A percentile compares a stretch with the other conserved stretches of the same genome.
Evolutionary conservation across 2,888 invertebrate species (phyloP).

Genomic region (Stegophylla sp.): DNA sequence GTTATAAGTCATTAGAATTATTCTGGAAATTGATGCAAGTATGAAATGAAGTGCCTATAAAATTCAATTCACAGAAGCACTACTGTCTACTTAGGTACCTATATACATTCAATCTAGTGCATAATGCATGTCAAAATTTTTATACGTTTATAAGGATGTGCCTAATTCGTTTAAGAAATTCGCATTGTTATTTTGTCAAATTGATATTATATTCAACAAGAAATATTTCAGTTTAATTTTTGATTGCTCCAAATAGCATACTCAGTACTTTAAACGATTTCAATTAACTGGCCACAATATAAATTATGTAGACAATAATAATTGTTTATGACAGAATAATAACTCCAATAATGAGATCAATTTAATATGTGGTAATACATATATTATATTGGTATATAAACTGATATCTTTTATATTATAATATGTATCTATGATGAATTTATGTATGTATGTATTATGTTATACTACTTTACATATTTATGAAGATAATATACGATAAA

Average conservation of each 20-base stretch:
- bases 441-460: not conserved
- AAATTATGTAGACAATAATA: not conserved
- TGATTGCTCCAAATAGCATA: not conserved
- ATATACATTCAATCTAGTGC: too few species aligned
- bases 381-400: not conserved
- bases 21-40: too few species aligned
- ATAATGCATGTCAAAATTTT: too few species aligned
- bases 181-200: not conserved
- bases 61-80: too few species aligned
- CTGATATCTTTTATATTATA: not conserved
- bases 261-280: not conserved
- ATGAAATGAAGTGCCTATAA: too few species aligned
- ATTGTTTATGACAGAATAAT: not conserved
- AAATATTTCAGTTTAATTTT: not conserved
- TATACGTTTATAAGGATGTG: too few species aligned
- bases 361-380: not conserved
- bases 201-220: not conserved
- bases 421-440: not conserved
- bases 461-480: not conserved
- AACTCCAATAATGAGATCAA: not conserved
- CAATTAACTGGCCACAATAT: not conserved
- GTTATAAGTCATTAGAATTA: too few species aligned
- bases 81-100: too few species aligned
- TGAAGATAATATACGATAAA: not conserved
- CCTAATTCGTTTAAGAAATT: too few species aligned